Conservation (phyloP, 2,797 vertebrate genomes). For the Hapalemur alaotrensis region DNA sequence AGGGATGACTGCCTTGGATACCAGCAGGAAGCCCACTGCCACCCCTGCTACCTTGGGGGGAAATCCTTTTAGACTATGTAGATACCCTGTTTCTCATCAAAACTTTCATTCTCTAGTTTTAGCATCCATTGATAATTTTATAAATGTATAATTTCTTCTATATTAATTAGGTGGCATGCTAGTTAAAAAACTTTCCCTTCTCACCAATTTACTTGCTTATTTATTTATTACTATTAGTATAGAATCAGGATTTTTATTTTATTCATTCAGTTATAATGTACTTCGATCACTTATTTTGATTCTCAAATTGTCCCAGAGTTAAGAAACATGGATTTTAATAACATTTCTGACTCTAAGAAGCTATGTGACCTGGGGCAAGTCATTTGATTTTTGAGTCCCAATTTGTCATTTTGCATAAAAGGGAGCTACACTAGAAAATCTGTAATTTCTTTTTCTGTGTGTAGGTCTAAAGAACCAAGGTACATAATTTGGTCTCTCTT, state of each 20-base stretch:
- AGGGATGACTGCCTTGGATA: neutral
- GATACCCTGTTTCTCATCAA: neutral
- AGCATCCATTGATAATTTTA: neutral
- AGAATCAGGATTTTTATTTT: neutral
- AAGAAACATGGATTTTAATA: constrained; percentile 16
- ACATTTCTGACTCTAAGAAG: neutral
- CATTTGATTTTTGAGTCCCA: neutral
- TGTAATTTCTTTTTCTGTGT: neutral
- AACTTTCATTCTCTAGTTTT: neutral
- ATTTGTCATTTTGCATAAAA: constrained; percentile 21
- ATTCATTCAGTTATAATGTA: neutral
- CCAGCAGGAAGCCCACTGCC: neutral
- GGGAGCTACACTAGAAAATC: neutral
- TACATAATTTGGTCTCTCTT: neutral
- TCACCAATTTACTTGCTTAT: neutral
- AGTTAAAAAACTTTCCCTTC: neutral
- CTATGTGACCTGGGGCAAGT: neutral
- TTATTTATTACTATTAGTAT: neutral
- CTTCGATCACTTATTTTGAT: neutral
- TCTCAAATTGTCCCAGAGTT: neutral
- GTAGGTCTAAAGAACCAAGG: constrained; percentile 14
- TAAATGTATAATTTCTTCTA: neutral
- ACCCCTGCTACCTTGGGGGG: neutral
- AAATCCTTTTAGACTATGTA: neutral
- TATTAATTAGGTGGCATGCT: neutral